These are phyloP conservation scores for Tridacna crocea DNA, from an alignment of 2,888 invertebrate species.

Conservation along the genomic window DNA sequence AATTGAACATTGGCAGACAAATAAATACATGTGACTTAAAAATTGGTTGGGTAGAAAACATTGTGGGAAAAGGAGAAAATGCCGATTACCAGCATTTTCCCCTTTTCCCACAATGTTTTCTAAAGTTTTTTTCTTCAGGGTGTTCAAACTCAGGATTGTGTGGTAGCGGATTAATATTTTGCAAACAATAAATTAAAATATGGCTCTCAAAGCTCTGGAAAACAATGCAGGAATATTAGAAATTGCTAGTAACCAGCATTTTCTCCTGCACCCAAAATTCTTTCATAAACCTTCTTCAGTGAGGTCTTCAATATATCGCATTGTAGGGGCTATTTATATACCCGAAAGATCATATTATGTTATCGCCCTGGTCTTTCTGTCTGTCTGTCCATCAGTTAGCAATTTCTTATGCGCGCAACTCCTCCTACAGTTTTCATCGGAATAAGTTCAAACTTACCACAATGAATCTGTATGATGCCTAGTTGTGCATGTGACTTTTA, in stretches of 20 bases:
- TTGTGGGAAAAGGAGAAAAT: neutral
- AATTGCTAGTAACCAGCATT: slow-evolving; percentile 1
- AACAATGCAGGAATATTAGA: neutral
- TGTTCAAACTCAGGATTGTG: neutral
- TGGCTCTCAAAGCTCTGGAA: neutral
- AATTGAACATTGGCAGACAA: no score
- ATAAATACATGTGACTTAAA: no score
- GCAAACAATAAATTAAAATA: neutral
- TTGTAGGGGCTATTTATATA: no score
- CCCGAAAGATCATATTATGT: no score
- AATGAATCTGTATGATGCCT: no score
- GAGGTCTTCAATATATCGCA: no score
- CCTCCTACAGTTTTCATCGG: no score
- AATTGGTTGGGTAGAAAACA: neutral
- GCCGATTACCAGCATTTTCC: neutral
- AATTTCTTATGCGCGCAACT: no score
- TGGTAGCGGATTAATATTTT: neutral
- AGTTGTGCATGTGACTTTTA: no score
- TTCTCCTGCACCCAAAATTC: neutral
- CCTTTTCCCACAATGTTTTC: neutral
- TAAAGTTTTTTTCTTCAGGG: neutral
- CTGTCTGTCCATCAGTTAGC: no score
- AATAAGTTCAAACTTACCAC: no score
- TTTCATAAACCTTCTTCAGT: neutral
- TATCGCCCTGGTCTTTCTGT: no score